phyloP scores from a whole-genome alignment of 2,113 vertebrate species.

The Bubo bubo region DNA sequence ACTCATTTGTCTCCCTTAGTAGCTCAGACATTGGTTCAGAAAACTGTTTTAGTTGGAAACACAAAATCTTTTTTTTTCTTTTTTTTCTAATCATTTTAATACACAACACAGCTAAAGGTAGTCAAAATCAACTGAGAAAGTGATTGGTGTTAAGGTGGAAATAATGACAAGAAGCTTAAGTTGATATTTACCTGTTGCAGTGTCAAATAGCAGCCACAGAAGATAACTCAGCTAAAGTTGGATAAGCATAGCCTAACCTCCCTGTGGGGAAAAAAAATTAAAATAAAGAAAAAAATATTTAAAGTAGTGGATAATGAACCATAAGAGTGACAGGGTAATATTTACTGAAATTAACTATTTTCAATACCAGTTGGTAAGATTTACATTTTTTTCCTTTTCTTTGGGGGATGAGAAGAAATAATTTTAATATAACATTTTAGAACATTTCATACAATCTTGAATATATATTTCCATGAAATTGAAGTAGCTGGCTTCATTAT shows the following conservation, averaged over 20 bases:
- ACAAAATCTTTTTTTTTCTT: background rate
- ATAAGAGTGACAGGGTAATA: background rate
- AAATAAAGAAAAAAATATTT: too few species aligned
- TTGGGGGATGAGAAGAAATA: background rate
- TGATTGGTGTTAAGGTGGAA: background rate
- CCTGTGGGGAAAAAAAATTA: background rate
- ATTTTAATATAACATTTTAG: background rate
- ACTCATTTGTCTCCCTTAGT: background rate
- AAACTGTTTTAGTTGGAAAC: background rate
- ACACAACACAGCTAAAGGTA: background rate
- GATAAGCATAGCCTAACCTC: background rate
- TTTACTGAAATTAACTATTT: background rate
- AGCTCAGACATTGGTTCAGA: background rate
- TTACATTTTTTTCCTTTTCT: background rate
- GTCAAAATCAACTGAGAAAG: background rate
- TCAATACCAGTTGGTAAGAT: background rate
- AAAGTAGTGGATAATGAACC: background rate
- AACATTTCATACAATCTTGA: background rate
- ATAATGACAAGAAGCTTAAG: background rate
- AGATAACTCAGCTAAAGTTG: background rate
- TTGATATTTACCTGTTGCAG: background rate
- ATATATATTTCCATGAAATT: background rate
- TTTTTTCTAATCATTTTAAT: background rate
- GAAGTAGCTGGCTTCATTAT: background rate
- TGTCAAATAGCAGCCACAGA: background rate